Evolutionary conservation across 2,797 vertebrate genomes (phyloP).

Genomic region (Diglossa cyanea): DNA sequence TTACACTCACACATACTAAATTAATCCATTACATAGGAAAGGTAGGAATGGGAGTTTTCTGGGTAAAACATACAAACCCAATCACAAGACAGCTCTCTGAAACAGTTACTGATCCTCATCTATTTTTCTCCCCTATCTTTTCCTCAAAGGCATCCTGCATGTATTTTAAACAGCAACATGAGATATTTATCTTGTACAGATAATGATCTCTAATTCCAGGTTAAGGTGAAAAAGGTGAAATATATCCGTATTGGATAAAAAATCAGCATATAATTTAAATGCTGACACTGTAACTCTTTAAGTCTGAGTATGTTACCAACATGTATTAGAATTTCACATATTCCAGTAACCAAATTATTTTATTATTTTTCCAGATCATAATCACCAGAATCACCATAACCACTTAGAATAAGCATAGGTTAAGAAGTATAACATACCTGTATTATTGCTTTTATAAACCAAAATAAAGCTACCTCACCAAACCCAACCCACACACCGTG

Average conservation of each 20-base stretch:
- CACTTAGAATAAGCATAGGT: background rate
- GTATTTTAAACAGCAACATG: background rate
- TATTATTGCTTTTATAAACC: background rate
- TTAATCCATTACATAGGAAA: background rate
- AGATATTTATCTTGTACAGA: background rate
- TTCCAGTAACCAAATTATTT: background rate
- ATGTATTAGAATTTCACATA: background rate
- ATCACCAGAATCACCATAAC: background rate
- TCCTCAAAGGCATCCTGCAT: background rate
- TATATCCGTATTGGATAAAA: background rate
- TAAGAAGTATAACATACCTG: background rate
- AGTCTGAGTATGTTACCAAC: background rate
- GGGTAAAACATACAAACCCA: background rate
- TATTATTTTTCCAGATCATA: background rate
- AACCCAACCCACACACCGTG: rapidly evolving
- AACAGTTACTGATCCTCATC: background rate
- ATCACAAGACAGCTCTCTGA: background rate
- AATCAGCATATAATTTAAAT: background rate
- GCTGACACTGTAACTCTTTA: background rate
- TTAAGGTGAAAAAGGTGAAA: background rate
- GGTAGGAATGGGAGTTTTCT: background rate
- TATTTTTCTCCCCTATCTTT: background rate
- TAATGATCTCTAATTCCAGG: background rate
- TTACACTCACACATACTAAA: background rate
- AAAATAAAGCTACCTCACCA: background rate